Evolutionary conservation across 2,797 vertebrate species (phyloP).

Genomic region (Scolopax rusticola): DNA sequence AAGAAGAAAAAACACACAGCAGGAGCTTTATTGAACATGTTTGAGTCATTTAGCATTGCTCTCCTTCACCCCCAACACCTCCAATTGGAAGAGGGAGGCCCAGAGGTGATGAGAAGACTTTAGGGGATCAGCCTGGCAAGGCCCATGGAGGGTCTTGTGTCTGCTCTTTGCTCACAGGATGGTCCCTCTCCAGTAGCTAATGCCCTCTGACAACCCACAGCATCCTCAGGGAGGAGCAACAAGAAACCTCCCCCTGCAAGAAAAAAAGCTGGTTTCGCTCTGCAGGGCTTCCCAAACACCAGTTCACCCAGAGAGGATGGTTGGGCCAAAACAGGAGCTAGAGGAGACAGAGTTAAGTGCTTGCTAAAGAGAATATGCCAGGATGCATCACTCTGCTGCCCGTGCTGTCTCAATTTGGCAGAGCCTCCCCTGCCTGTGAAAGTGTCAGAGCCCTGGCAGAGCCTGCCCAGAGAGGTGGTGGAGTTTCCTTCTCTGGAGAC

Average conservation of each 20-base stretch:
- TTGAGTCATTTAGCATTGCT: background rate
- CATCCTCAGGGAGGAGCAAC: background rate
- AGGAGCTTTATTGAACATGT: background rate
- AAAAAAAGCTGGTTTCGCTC: background rate
- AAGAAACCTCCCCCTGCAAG: background rate
- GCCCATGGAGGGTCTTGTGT: background rate
- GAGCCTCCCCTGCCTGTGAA: background rate
- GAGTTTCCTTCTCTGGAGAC: too few species aligned
- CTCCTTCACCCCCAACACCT: background rate
- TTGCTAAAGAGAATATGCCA: background rate
- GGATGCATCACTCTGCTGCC: background rate
- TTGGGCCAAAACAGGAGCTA: background rate
- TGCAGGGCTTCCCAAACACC: background rate
- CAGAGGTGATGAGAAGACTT: background rate
- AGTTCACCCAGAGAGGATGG: background rate
- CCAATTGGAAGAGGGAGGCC: background rate
- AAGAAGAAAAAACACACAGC: conserved; percentile 20
- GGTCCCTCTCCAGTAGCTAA: background rate
- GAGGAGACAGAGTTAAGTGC: background rate
- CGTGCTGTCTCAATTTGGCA: background rate
- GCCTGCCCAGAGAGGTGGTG: too few species aligned
- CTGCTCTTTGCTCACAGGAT: background rate
- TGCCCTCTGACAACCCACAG: background rate
- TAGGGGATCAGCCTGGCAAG: background rate
- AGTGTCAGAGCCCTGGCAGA: too few species aligned